These are phyloP conservation scores for Polia nebulosa DNA, from an alignment of 2,888 invertebrate genomes.

Conservation along the genomic window DNA sequence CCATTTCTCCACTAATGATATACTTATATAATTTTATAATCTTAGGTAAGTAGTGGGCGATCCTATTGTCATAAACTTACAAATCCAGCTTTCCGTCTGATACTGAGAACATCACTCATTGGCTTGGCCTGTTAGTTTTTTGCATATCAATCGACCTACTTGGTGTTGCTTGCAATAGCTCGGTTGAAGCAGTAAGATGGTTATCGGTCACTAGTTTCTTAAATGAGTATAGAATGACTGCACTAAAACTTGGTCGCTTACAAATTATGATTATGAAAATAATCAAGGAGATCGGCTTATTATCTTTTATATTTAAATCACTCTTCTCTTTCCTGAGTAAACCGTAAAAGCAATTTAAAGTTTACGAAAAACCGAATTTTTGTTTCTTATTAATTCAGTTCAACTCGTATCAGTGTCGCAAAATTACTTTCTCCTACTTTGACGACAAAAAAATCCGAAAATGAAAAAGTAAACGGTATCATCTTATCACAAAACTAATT, in stretches of 20 bases:
- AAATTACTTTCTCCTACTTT: background rate
- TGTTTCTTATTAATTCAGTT: background rate
- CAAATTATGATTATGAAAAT: conserved; percentile 12
- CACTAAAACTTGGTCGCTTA: background rate
- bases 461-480: conserved; percentile 6
- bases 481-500: conserved; percentile 25
- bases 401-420: background rate
- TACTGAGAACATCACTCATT: background rate
- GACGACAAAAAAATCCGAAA: background rate
- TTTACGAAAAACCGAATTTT: background rate
- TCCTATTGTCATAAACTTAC: background rate
- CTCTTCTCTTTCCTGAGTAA: background rate
- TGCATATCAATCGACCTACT: background rate
- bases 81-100: background rate
- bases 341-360: background rate
- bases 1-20: background rate
- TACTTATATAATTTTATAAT: background rate
- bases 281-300: background rate
- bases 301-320: background rate
- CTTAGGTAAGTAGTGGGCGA: background rate
- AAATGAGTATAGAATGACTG: conserved; percentile 7
- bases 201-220: conserved; percentile 23
- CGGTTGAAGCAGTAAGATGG: conserved; percentile 9
- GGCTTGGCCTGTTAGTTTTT: background rate
- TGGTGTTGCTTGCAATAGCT: background rate